Evolutionary conservation across 2,888 invertebrate genomes (phyloP).

Genomic region (Drosophila subsilvestris): DNA sequence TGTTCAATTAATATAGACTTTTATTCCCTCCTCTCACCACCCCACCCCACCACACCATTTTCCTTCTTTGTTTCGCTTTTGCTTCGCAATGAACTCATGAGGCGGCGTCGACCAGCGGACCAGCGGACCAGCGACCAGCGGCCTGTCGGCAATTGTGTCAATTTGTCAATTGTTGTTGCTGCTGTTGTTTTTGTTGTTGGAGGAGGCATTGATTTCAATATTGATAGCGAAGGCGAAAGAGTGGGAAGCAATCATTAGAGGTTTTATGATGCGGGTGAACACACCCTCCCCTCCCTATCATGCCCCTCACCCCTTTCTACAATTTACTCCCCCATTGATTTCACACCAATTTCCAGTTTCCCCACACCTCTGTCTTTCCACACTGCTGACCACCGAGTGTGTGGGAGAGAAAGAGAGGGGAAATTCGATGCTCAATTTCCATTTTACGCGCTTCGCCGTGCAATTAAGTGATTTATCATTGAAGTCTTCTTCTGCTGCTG

Average conservation of each 20-base stretch:
- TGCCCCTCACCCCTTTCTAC: background rate
- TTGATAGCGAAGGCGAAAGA: slow-evolving; percentile 61
- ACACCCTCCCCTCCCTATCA: slow-evolving; percentile 19
- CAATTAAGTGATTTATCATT: slow-evolving; percentile 80
- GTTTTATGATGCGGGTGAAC: slow-evolving; percentile 69
- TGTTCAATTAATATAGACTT: background rate
- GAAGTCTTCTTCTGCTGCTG: slow-evolving; percentile 58
- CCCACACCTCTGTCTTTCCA: background rate
- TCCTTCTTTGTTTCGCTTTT: slow-evolving; percentile 40
- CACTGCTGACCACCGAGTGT: background rate
- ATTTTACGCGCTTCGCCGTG: slow-evolving; percentile 77
- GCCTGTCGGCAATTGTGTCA: slow-evolving; percentile 72
- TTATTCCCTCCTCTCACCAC: slow-evolving; percentile 4
- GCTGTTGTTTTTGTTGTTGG: background rate
- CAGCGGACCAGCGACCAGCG: too few species aligned
- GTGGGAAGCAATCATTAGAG: slow-evolving; percentile 69
- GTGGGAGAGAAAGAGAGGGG: background rate
- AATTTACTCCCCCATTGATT: background rate
- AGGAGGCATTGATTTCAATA: slow-evolving; percentile 76
- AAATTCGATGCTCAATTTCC: slow-evolving; percentile 75
- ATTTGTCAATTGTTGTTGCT: slow-evolving; percentile 59
- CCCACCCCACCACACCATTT: slow-evolving; percentile 38
- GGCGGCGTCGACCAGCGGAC: background rate
- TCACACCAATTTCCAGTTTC: slow-evolving; percentile 4
- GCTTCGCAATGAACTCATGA: slow-evolving; percentile 70